Evolutionary conservation across 1,140 invertebrate genomes (phyloP), one percentile per base, ranked within the genome.

Genomic region (Ceratitis capitata): DNA sequence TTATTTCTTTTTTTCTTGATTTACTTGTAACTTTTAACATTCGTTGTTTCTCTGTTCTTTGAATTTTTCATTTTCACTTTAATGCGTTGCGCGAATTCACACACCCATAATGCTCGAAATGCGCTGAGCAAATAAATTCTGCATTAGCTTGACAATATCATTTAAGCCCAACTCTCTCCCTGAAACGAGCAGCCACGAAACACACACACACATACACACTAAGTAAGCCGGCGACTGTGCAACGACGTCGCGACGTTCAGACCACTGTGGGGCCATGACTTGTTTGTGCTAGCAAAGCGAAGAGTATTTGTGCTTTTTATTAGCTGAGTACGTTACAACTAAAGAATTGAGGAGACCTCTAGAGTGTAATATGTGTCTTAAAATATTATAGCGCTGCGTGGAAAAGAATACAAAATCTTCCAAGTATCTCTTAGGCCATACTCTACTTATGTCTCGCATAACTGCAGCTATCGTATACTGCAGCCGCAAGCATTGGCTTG

Each of bases 111-210:
- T 26, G 84, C 64, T 53, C 83, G 83, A 84, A 84, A 84, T 45
- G 29, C 64, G 84, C 19, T 78, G 84, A 74, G 61, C 45, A 85
- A 85, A 85, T 85, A 85, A 85, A 47, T 47, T 85, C 58, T 74
- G 84, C 84, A 74, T n/a, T 42, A 14, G 32, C 39, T 74, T 85
- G 23, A 26, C 64, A 78, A 78, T 69, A 51, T 26, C 84, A 74
- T 78, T 85, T 74, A 78, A 85, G 84, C 84, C 2, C 45, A 45
- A 26, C 83, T 69, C 61, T 85, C 84, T 85, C 39, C 1, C 56
- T 5, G 14, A 19, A 53, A 14, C n/a, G 47, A 84, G 26, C 23
- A 83, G 7, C 35, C 35, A 42, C 19, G 0, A 1, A n/a, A n/a
- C 5, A 74, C 16, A 64, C 32, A 12, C 9, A 51, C n/a, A 26